Base-by-base conservation (phyloP, 2,888 invertebrate genomes). In the Andrena haemorrhoa region DNA sequence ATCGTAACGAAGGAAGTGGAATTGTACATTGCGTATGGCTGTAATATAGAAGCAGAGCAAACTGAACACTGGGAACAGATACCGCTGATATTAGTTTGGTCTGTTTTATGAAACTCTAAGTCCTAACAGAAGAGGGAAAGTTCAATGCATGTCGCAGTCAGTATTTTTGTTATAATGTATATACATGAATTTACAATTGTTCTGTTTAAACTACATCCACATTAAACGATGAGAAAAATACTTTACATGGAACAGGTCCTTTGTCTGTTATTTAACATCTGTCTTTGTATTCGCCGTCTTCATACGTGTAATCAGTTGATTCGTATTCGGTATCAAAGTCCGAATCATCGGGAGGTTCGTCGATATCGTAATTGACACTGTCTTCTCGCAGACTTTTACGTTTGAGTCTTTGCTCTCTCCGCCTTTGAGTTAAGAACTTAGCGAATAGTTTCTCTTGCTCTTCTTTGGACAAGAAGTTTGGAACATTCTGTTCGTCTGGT, bases 351-450 rank as follows among this genome's bases (percentile, higher is more conserved):
- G 91, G 83, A 49, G 86, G 82, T 29, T 91, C 88, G 47, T 85
- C 87, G 35, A 2, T 86, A 60, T 86, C 86, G 23, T 56, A 29
- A 60, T 8, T 47, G n/a, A 3, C 4, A 12, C 29, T 12, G 2
- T 8, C 41, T 16, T 41, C 7, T 16, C 12, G 53, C 2, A 0
- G 4, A 6, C 23, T 6, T 66, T 69, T 71, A 79, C 77, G 8
- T 84, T 33, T 88, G 0, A 56, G 82, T 75, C 73, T 90, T 35
- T 85, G 79, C 7, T 89, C 87, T 86, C 95, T 95, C 94, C 95
- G 94, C 94, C 95, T 94, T 83, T 95, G 94, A 56, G 93, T 87
- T 79, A 96, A 92, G 91, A 96, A 96, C 29, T 95, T 94, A 0
- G 94, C 94, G 79, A 96, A 94, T 16, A 95, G 95, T 76, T 94